phyloP scores from a whole-genome alignment of 2,113 vertebrate species.

The Copsychus sechellarum region DNA sequence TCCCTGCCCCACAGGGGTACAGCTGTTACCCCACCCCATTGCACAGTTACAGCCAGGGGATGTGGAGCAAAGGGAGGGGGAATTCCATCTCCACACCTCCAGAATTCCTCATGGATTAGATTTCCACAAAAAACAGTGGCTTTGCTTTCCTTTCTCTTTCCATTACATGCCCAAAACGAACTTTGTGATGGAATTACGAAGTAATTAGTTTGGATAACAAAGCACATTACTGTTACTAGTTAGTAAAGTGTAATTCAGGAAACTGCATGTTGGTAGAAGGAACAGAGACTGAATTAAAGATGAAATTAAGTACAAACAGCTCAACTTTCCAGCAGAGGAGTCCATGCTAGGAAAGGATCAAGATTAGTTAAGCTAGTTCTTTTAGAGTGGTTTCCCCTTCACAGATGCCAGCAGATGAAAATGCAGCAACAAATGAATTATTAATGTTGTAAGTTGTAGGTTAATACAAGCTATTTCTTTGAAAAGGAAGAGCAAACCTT shows the following conservation, averaged over 20 bases:
- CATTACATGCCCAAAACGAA: neutral
- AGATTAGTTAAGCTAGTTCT: conserved; percentile 37
- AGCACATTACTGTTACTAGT: neutral
- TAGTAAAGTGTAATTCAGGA: neutral
- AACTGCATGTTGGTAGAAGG: neutral
- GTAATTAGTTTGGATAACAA: conserved; percentile 13
- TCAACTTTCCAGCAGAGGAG: conserved; percentile 1
- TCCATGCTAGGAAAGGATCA: neutral
- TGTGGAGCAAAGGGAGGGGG: neutral
- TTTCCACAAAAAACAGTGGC: neutral
- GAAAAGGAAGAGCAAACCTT: conserved; percentile 55
- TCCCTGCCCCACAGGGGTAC: neutral
- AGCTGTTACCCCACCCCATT: neutral
- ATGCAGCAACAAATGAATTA: conserved; percentile 9
- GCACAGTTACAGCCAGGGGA: neutral
- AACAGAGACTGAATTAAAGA: neutral
- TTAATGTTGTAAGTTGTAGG: conserved; percentile 22
- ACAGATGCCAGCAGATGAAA: neutral
- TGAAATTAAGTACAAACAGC: neutral
- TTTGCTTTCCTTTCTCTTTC: conserved; percentile 47
- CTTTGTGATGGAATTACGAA: neutral
- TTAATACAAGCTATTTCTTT: conserved; percentile 39
- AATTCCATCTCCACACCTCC: neutral
- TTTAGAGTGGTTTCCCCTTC: conserved; percentile 6
- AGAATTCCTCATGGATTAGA: neutral